Percentiles rank a stretch among this genome's conserved stretches.
Conservation (phyloP, 2,113 vertebrate species). For the Percopsis transmontana region DNA sequence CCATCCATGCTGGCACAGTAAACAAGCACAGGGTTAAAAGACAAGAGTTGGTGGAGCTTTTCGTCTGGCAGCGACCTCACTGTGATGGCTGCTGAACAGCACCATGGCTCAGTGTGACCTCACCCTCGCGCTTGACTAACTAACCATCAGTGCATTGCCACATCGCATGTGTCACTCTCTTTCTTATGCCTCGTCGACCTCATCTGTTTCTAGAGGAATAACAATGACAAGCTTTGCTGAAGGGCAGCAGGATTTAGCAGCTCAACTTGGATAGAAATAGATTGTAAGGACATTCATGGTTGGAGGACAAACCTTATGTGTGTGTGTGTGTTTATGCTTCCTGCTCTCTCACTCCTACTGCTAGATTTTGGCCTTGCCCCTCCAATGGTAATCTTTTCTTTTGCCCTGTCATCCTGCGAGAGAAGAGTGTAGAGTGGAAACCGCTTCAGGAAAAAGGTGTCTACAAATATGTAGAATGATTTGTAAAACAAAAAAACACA, state of each 20-base stretch:
- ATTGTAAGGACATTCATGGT: neutral
- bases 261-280: neutral
- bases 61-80: slow-evolving; percentile 63
- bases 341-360: slow-evolving; percentile 54
- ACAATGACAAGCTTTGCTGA: slow-evolving; percentile 2
- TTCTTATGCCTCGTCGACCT: too few relatives aligned
- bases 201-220: slow-evolving; percentile 32
- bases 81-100: slow-evolving; percentile 66
- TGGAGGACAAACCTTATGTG: slow-evolving; percentile 6
- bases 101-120: slow-evolving; percentile 71
- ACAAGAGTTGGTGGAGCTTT: slow-evolving; percentile 72
- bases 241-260: accelerated
- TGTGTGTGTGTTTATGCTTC: slow-evolving; percentile 32
- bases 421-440: neutral
- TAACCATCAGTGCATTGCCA: neutral
- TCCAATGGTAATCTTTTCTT: slow-evolving; percentile 13
- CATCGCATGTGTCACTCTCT: neutral
- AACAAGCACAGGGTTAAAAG: slow-evolving; percentile 24
- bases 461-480: neutral
- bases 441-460: slow-evolving; percentile 10
- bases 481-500: neutral
- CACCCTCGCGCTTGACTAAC: slow-evolving; percentile 39
- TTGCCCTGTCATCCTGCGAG: neutral
- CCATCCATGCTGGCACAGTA: neutral
- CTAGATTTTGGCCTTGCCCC: slow-evolving; percentile 45